Conservation (phyloP, 2,113 vertebrate species). For the Callorhinus ursinus region DNA sequence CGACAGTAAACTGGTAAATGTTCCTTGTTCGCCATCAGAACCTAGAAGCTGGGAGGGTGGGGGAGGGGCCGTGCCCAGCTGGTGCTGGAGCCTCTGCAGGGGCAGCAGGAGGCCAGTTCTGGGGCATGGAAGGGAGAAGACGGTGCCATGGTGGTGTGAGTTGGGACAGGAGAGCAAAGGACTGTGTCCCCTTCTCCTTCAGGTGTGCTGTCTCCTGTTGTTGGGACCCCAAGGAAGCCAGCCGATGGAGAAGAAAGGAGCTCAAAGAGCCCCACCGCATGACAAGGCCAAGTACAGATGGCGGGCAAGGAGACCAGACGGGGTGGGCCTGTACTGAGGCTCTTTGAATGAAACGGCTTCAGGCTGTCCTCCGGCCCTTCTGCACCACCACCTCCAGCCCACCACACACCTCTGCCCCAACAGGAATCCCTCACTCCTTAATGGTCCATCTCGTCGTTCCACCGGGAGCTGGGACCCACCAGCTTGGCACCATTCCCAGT, state of each 20-base stretch:
- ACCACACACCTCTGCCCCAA: no score
- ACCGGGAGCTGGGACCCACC: rapidly evolving
- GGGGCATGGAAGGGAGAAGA: neutral
- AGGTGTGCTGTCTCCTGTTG: no score
- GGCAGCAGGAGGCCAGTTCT: rapidly evolving
- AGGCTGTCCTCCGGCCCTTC: no score
- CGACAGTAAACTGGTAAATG: no score
- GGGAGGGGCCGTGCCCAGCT: rapidly evolving
- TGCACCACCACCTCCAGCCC: no score
- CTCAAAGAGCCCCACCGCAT: rapidly evolving
- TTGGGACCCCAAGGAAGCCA: no score
- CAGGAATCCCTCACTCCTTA: neutral
- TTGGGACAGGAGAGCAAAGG: no score
- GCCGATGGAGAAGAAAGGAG: no score
- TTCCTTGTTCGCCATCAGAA: no score
- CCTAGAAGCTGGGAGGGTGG: no score
- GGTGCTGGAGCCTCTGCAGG: rapidly evolving
- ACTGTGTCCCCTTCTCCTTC: no score
- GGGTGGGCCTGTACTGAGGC: rapidly evolving
- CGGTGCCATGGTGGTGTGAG: rapidly evolving
- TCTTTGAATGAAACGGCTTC: rapidly evolving
- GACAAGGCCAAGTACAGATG: neutral
- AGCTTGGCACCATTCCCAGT: rapidly evolving
- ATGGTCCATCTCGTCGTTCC: rapidly evolving
- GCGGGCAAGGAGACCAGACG: rapidly evolving